Evolutionary conservation across 2,888 invertebrate genomes (phyloP).

Genomic region (Allolobophora icterica): DNA sequence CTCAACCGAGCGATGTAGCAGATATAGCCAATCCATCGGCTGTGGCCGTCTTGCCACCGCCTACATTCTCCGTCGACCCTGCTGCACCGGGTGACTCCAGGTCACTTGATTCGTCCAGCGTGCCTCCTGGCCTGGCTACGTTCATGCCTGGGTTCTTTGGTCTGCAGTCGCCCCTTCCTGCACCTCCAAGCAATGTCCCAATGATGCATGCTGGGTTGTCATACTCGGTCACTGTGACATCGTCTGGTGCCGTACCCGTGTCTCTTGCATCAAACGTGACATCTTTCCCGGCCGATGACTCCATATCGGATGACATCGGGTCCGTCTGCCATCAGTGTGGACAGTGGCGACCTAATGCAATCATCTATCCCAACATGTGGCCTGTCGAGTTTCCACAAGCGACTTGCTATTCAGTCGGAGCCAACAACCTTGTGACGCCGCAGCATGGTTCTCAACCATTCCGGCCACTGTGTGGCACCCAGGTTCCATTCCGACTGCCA

Average conservation of each 20-base stretch:
- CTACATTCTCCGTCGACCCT: slow-evolving; percentile 19
- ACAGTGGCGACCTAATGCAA: neutral
- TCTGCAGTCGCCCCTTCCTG: neutral
- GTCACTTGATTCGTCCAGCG: neutral
- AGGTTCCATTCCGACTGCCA: slow-evolving; percentile 18
- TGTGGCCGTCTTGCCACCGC: neutral
- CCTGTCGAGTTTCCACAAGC: slow-evolving; percentile 14
- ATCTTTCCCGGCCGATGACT: neutral
- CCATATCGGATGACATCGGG: neutral
- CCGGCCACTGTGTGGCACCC: slow-evolving; percentile 21
- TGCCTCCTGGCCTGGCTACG: neutral
- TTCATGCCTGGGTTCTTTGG: slow-evolving; percentile 26
- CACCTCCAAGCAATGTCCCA: neutral
- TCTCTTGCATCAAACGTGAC: neutral
- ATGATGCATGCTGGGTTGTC: slow-evolving; percentile 20
- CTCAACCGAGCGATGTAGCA: neutral
- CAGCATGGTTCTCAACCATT: slow-evolving; percentile 21
- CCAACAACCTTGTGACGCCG: slow-evolving; percentile 15
- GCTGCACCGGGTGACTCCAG: neutral
- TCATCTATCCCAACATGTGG: slow-evolving; percentile 22
- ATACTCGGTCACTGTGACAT: neutral
- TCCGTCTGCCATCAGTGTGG: slow-evolving; percentile 11
- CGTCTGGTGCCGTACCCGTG: neutral
- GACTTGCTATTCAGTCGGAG: neutral
- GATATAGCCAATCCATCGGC: neutral